Percentiles rank a stretch among this genome's conserved stretches.
Evolutionary conservation across 2,113 vertebrate genomes (phyloP).

Genomic region (Aptenodytes forsteri): DNA sequence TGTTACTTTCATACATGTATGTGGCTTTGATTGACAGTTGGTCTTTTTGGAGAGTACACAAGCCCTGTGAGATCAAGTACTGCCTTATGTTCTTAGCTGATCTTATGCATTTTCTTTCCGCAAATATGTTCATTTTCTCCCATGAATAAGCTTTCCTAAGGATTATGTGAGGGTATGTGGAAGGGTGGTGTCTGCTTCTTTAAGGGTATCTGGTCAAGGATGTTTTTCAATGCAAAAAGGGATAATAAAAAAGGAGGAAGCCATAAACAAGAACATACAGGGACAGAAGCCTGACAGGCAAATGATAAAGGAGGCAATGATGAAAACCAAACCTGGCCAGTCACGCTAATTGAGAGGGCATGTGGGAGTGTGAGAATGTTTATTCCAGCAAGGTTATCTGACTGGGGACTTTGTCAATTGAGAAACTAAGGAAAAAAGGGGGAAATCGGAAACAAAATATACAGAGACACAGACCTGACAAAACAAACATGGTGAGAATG

Average conservation of each 20-base stretch:
- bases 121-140: background rate
- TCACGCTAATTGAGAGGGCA: background rate
- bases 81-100: background rate
- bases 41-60: background rate
- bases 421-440: background rate
- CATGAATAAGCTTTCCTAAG: background rate
- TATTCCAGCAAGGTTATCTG: background rate
- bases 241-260: background rate
- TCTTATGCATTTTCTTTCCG: background rate
- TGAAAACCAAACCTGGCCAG: background rate
- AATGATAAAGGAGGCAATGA: background rate
- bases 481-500: background rate
- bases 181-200: background rate
- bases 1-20: background rate
- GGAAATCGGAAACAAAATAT: background rate
- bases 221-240: background rate
- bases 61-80: background rate
- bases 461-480: background rate
- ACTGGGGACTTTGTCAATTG: accelerated
- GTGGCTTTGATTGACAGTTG: background rate
- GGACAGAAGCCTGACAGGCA: background rate
- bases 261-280: background rate
- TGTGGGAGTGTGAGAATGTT: background rate
- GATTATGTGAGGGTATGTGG: background rate
- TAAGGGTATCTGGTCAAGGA: background rate